A percentile compares a stretch with the other conserved stretches of the same genome.
Evolutionary conservation across 2,113 vertebrate genomes (phyloP).

Genomic region (Syngnathus typhle): DNA sequence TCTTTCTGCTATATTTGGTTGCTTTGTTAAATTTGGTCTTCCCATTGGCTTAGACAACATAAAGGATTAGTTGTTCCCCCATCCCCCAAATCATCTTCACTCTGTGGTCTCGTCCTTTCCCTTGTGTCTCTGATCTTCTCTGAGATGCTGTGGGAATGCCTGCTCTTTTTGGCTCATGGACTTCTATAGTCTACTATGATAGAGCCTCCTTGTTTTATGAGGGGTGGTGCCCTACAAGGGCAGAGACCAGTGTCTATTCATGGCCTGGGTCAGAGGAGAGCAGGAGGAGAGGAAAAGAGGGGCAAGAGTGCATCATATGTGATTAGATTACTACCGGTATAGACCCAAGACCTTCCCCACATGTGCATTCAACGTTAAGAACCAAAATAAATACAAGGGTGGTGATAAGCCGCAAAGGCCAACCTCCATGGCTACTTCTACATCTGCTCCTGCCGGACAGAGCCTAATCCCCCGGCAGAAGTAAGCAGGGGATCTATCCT

Average conservation of each 20-base stretch:
- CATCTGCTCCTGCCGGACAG: constrained; percentile 54
- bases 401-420: constrained; percentile 59
- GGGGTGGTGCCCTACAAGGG: constrained; percentile 31
- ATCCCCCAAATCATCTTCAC: constrained; percentile 21
- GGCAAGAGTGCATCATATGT: constrained; percentile 51
- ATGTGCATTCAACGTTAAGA: constrained; percentile 72
- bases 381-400: constrained; percentile 69
- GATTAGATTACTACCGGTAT: constrained; percentile 65
- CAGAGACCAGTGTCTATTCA: constrained; percentile 33
- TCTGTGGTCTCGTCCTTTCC: constrained; percentile 40
- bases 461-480: constrained; percentile 69
- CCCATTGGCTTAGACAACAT: constrained; percentile 36
- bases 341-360: constrained; percentile 55
- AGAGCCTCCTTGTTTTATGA: constrained; percentile 40
- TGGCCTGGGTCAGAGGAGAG: constrained; percentile 42
- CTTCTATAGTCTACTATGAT: constrained; percentile 23
- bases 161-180: constrained; percentile 41
- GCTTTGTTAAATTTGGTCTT: constrained; percentile 45
- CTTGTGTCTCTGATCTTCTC: constrained; percentile 20
- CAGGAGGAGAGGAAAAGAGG: constrained; percentile 26
- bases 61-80: constrained; percentile 45
- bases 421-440: constrained; percentile 65
- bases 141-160: constrained; percentile 46
- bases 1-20: constrained; percentile 39
- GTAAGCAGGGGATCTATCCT: constrained; percentile 59